Conservation (phyloP, 1,140 invertebrate genomes). For the Drosophila bifasciata region DNA sequence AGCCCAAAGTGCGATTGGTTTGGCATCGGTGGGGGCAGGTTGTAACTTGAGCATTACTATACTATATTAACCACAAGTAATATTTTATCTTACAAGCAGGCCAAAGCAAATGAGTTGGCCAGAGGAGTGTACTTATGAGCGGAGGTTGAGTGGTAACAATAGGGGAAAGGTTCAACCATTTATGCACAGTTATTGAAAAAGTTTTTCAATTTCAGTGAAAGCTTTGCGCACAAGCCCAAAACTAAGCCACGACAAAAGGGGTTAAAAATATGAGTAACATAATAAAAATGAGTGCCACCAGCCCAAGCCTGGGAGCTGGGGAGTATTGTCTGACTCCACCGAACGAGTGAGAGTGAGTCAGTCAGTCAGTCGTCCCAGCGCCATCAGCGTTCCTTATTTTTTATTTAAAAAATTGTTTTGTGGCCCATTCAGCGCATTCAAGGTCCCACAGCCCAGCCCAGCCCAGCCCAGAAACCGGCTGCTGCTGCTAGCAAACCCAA, state of each 20-base stretch:
- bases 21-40: not conserved
- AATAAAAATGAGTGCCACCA: conserved; percentile 65
- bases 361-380: not conserved
- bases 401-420: conserved; percentile 56
- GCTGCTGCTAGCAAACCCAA: conserved; percentile 56
- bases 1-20: conserved; percentile 14
- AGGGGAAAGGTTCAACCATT: conserved; percentile 36
- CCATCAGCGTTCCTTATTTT: conserved; percentile 34
- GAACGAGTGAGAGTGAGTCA: not conserved
- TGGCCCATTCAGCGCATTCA: conserved; percentile 28
- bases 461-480: conserved; percentile 35
- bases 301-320: not conserved
- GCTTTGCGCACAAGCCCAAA: conserved; percentile 55
- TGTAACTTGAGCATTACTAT: conserved; percentile 5
- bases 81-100: conserved; percentile 20
- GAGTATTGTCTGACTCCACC: not conserved
- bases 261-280: conserved; percentile 64
- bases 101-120: conserved; percentile 7
- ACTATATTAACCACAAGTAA: conserved; percentile 39
- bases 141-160: not conserved
- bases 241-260: conserved; percentile 69
- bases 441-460: no score
- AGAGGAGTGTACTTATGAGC: not conserved
- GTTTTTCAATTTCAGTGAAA: conserved; percentile 76
- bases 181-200: conserved; percentile 76